phyloP scores from a whole-genome alignment of 2,113 vertebrate species.

The Amphilophus citrinellus region DNA sequence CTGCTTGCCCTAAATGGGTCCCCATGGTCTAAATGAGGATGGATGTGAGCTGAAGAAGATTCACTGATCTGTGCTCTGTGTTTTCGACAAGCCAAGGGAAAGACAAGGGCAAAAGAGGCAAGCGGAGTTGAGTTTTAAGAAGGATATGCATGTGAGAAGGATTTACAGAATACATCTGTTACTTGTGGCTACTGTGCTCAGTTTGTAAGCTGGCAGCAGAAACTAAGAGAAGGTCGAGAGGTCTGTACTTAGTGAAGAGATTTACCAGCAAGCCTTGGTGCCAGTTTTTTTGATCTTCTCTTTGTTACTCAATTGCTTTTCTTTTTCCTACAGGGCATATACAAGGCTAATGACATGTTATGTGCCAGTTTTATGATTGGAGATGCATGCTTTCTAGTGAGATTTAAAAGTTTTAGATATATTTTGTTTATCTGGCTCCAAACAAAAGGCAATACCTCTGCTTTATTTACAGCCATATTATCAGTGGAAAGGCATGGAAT shows the following conservation, averaged over 20 bases:
- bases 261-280: conserved; percentile 32
- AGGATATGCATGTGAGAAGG: conserved; percentile 14
- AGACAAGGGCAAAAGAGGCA: conserved; percentile 60
- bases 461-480: background rate
- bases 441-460: background rate
- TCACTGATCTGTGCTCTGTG: conserved; percentile 54
- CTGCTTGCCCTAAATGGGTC: conserved; percentile 71
- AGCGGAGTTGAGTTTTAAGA: conserved; percentile 35
- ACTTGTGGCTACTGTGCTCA: conserved; percentile 20
- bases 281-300: conserved; percentile 33
- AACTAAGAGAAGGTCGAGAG: conserved; percentile 39
- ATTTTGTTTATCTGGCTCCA: background rate
- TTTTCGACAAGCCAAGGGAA: conserved; percentile 21
- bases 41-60: conserved; percentile 64
- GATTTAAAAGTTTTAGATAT: background rate
- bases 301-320: conserved; percentile 13
- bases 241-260: conserved; percentile 24
- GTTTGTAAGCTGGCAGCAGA: conserved; percentile 21
- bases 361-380: background rate
- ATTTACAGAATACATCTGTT: conserved; percentile 35
- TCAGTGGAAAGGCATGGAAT: background rate
- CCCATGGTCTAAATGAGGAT: conserved; percentile 70
- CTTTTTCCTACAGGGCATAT: background rate
- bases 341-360: conserved; percentile 9
- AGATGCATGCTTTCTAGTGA: background rate